A percentile compares a stretch with the other conserved stretches of the same genome.
Evolutionary conservation across 2,888 invertebrate genomes (phyloP).

Genomic region (Cyclophora albipunctata): DNA sequence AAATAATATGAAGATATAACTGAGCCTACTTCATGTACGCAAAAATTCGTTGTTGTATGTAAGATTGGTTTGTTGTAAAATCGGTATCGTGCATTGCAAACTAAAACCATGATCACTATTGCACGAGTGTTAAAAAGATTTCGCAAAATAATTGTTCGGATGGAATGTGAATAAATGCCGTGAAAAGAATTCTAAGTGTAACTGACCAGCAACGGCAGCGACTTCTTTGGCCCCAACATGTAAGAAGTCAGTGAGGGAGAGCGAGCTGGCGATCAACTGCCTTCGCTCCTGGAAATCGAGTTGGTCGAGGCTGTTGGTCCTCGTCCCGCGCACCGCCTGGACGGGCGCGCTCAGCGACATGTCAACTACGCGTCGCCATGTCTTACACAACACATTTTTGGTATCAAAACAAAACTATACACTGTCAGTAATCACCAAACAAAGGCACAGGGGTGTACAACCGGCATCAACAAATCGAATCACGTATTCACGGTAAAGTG

Average conservation of each 20-base stretch:
- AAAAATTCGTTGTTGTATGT: too few species aligned
- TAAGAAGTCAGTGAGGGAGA: slow-evolving; percentile 90
- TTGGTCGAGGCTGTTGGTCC: slow-evolving; percentile 91
- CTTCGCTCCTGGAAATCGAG: slow-evolving; percentile 94
- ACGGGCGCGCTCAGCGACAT: slow-evolving; percentile 72
- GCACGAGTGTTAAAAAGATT: slow-evolving; percentile 39
- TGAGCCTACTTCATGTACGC: too few species aligned
- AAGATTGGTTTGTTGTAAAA: too few species aligned
- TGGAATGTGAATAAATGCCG: slow-evolving; percentile 36
- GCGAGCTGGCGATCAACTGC: slow-evolving; percentile 90
- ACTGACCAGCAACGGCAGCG: slow-evolving; percentile 70
- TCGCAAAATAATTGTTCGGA: slow-evolving; percentile 62
- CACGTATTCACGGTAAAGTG: slow-evolving; percentile 44
- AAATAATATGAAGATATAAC: too few species aligned
- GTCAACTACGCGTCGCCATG: slow-evolving; percentile 69
- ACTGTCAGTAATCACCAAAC: slow-evolving; percentile 52
- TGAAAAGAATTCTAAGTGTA: slow-evolving; percentile 8
- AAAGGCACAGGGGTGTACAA: slow-evolving; percentile 51
- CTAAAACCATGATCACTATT: slow-evolving; percentile 25
- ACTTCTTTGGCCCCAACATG: slow-evolving; percentile 80
- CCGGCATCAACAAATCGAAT: slow-evolving; percentile 40
- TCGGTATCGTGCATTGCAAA: slow-evolving; percentile 12
- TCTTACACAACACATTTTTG: slow-evolving; percentile 47
- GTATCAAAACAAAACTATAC: slow-evolving; percentile 45
- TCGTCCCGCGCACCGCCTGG: slow-evolving; percentile 70